Percentiles rank a stretch among this genome's conserved stretches.
phyloP scores from a whole-genome alignment of 2,888 invertebrate species.

The Hypena proboscidalis region DNA sequence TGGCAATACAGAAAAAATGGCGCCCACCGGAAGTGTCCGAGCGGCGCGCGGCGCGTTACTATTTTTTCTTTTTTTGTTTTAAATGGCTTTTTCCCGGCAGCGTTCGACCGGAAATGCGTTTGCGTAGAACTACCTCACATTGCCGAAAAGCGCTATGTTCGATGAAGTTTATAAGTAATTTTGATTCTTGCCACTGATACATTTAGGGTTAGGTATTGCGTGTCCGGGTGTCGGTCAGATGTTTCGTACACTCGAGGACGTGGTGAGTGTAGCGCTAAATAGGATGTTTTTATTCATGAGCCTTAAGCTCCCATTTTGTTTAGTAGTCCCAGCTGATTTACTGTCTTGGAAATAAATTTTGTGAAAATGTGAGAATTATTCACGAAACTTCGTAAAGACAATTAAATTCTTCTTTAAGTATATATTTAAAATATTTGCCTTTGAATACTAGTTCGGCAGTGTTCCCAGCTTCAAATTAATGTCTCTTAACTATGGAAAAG shows the following conservation, averaged over 20 bases:
- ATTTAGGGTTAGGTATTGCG: slow-evolving; percentile 60
- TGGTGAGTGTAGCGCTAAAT: slow-evolving; percentile 80
- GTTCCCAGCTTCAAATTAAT: slow-evolving; percentile 23
- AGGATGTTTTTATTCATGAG: slow-evolving; percentile 85
- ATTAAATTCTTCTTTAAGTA: slow-evolving; percentile 43
- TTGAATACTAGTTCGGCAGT: slow-evolving; percentile 13
- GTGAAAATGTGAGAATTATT: slow-evolving; percentile 67
- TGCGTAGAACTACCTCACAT: slow-evolving; percentile 78
- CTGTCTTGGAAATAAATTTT: slow-evolving; percentile 78
- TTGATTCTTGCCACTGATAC: slow-evolving; percentile 58
- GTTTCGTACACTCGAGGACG: slow-evolving; percentile 63
- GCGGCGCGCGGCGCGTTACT: slow-evolving; percentile 82
- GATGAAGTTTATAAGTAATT: slow-evolving; percentile 65
- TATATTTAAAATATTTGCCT: slow-evolving; percentile 29
- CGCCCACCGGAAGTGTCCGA: slow-evolving; percentile 86
- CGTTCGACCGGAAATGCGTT: slow-evolving; percentile 84
- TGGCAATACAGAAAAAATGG: slow-evolving; percentile 86
- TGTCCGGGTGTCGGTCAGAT: slow-evolving; percentile 41
- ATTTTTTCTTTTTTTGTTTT: slow-evolving; percentile 84
- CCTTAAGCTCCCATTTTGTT: slow-evolving; percentile 79
- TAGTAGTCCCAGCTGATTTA: slow-evolving; percentile 81
- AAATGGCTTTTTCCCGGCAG: slow-evolving; percentile 85
- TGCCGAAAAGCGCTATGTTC: slow-evolving; percentile 68
- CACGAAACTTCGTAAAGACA: slow-evolving; percentile 55
- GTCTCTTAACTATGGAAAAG: slow-evolving; percentile 2